Evolutionary conservation across 1,140 invertebrate genomes (phyloP), one percentile per base, ranked within the genome.

Genomic region (Probaryconus sp.): DNA sequence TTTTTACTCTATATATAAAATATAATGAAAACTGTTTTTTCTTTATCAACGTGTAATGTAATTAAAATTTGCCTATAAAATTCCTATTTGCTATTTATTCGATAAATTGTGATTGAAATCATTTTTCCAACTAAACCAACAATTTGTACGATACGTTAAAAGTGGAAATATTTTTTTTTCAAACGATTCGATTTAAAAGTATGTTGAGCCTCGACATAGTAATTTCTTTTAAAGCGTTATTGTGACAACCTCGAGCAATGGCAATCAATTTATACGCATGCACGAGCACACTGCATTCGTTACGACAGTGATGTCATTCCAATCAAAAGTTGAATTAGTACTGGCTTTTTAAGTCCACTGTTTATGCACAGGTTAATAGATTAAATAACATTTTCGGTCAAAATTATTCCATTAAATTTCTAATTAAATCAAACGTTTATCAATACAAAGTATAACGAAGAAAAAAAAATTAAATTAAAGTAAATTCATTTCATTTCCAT

Each of bases 281-380:
- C 18, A 21, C 18, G 38, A 42, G 5, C 3, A 10, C 10, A 38
- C 10, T 42, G 9, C 9, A 10, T 18, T 42, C 9, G 17, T 42
- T 42, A 42, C 18, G 42, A 45, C 7, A 24, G 3, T 24, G 21
- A 24, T 24, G 11, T 45, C 42, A 45, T 28, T 20, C 21, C 42
- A 45, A 45, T 45, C 42, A 45, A 45, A 24, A 28, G 21, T 16
- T 28, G 11, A 20, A 13, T 28, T 45, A 26, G 16, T 10, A 10
- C 5, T 7, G 11, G 13, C 42, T 26, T 45, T 45, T 45, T 42
- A 45, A 26, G 24, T 5, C 6, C 11, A 45, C 11, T 45, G 16
- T 45, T 45, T 14, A 45, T 28, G 42, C 13, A 11, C 10, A 45
- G 28, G 21, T 45, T 28, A 45, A 45, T 45, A 45, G 24, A 45